Percentiles rank a stretch among this genome's conserved stretches.
Conservation (phyloP, 2,888 invertebrate genomes). For the Hirtodrosophila trivittata region DNA sequence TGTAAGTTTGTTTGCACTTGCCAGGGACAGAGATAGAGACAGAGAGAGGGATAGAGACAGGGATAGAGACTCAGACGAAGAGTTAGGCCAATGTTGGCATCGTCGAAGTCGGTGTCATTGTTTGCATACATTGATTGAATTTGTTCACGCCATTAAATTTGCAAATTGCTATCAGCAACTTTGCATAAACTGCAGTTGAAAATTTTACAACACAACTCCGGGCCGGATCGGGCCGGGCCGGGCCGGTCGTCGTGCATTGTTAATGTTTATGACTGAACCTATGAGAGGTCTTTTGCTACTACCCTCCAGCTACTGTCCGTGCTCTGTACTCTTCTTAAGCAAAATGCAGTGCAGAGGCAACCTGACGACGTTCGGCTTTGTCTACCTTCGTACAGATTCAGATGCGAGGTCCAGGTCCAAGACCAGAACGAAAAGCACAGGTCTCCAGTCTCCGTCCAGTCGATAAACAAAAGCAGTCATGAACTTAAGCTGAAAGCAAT, state of each 20-base stretch:
- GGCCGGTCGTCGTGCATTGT: slow-evolving; percentile 44
- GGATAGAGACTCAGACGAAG: not conserved
- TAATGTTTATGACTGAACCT: slow-evolving; percentile 53
- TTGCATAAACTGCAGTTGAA: slow-evolving; percentile 81
- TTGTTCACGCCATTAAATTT: slow-evolving; percentile 83
- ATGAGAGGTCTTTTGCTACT: slow-evolving; percentile 5
- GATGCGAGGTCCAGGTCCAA: not conserved
- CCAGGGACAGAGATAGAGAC: slow-evolving; percentile 4
- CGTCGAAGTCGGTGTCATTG: slow-evolving; percentile 56
- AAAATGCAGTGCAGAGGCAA: slow-evolving; percentile 32
- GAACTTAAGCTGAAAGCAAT: slow-evolving; percentile 56
- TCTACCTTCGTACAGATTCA: too few species aligned
- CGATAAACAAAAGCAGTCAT: slow-evolving; percentile 64
- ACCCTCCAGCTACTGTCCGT: not conserved
- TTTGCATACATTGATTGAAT: slow-evolving; percentile 82
- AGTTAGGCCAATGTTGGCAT: slow-evolving; percentile 38
- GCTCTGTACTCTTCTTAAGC: slow-evolving; percentile 23
- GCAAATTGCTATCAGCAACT: slow-evolving; percentile 83
- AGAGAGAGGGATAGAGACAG: not conserved
- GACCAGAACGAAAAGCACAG: not conserved
- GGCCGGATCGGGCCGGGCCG: too few species aligned
- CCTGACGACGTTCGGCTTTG: slow-evolving; percentile 21
- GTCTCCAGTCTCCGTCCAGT: slow-evolving; percentile 29
- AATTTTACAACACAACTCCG: slow-evolving; percentile 61
- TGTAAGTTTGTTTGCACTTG: slow-evolving; percentile 6